These are phyloP conservation scores for Toxotes jaculatrix DNA, from an alignment of 2,113 vertebrate species.

Conservation along the genomic window DNA sequence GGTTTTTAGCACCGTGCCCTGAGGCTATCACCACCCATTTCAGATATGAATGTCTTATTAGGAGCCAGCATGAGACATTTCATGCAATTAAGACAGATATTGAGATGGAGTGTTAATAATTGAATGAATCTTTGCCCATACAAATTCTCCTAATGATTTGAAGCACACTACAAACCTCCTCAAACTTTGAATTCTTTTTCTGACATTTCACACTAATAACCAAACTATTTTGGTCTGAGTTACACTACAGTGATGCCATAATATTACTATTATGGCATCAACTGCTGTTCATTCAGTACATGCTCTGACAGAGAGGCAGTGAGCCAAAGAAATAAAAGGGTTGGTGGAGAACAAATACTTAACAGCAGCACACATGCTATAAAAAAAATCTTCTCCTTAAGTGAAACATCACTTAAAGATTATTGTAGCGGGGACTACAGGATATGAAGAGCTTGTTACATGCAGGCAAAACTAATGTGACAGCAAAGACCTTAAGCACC, in stretches of 20 bases:
- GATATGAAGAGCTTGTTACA: constrained; percentile 44
- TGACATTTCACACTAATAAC: not conserved
- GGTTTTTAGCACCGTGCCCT: constrained; percentile 1
- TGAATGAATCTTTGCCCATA: constrained; percentile 23
- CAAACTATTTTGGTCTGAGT: constrained; percentile 19
- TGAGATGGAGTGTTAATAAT: constrained; percentile 46
- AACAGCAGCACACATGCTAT: not conserved
- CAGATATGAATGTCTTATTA: constrained; percentile 60
- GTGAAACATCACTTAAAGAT: constrained; percentile 40
- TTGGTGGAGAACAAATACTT: not conserved
- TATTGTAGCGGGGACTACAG: constrained; percentile 19
- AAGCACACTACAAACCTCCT: not conserved
- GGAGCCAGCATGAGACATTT: constrained; percentile 36
- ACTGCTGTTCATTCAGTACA: not conserved
- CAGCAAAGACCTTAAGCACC: constrained; percentile 50
- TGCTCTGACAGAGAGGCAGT: not conserved
- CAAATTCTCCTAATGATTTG: not conserved
- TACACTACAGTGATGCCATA: constrained; percentile 4
- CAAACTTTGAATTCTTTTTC: constrained; percentile 19
- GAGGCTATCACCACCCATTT: constrained; percentile 47
- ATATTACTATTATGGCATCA: constrained; percentile 4
- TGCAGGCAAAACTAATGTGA: constrained; percentile 47
- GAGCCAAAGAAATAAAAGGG: constrained; percentile 2
- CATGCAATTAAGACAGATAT: constrained; percentile 42
- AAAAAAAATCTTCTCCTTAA: constrained; percentile 11